Evolutionary conservation across 1,140 invertebrate species (phyloP).

Genomic region (Steinernema feltiae): DNA sequence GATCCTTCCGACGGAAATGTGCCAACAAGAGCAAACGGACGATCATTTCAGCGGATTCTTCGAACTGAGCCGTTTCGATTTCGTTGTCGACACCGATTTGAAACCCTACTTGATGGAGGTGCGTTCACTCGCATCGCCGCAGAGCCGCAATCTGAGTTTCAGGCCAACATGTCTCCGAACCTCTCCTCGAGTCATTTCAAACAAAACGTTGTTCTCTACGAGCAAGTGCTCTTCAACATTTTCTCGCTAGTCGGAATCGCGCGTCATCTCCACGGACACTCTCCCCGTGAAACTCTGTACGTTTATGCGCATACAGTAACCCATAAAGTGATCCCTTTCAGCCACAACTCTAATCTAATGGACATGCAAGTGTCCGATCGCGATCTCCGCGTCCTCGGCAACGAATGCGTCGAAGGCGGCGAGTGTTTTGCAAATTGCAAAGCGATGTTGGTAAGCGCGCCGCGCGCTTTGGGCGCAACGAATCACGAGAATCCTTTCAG

Average conservation of each 20-base stretch:
- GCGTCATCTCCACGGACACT: conserved; percentile 59
- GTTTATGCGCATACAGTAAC: conserved; percentile 12
- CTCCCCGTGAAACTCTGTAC: conserved; percentile 10
- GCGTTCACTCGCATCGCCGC: conserved; percentile 10
- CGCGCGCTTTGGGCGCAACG: too few relatives aligned
- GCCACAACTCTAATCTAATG: conserved; percentile 33
- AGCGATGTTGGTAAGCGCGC: conserved; percentile 6
- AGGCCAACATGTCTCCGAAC: conserved; percentile 95
- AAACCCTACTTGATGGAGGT: conserved; percentile 82
- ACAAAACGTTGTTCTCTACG: conserved; percentile 76
- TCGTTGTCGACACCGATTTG: conserved; percentile 79
- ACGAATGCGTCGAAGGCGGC: conserved; percentile 65
- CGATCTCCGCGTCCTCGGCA: conserved; percentile 72
- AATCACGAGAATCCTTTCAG: conserved; percentile 48
- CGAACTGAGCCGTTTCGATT: conserved; percentile 86
- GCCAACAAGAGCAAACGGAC: too few relatives aligned
- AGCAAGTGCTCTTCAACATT: conserved; percentile 82
- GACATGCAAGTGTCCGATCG: conserved; percentile 72
- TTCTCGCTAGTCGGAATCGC: conserved; percentile 75
- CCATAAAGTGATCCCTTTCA: not conserved
- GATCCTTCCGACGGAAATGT: too few relatives aligned
- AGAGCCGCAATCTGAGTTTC: conserved; percentile 27
- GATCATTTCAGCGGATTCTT: conserved; percentile 72
- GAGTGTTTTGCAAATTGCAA: conserved; percentile 60
- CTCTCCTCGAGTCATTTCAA: conserved; percentile 84